Evolutionary conservation across 1,140 invertebrate genomes (phyloP), one percentile per base, ranked within the genome.

Genomic region (Adelges cooleyi): DNA sequence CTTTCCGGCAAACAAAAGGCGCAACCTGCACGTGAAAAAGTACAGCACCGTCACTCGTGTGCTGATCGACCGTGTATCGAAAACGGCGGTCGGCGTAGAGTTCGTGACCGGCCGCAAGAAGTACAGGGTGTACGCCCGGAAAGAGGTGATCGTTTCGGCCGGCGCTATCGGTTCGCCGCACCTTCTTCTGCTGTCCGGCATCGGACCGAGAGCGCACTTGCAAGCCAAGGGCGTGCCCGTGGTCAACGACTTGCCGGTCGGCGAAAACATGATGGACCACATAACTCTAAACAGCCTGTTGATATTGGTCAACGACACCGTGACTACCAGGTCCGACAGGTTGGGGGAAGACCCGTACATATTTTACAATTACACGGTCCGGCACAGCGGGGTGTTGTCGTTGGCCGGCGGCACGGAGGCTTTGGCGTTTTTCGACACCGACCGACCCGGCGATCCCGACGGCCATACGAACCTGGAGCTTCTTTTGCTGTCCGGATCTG

Each of bases 321-420:
- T 78, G 76, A 2, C 82, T 50, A 3, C 74, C 3, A 51, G 52
- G 15, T 68, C 71, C 0, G 6, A 29, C 0, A 25, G 68, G 50
- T 50, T 71, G 20, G 10, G 72, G 1, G 44, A 65, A 0, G 66
- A 70, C 40, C 69, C 77, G 0, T 67, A 71, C 0, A n/a, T 67
- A 68, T 71, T 79, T 67, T 74, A 65, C 15, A 77, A 75, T 68
- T 86, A 73, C 74, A 74, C 77, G 65, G 76, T 70, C 9, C 71
- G 78, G 10, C 79, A 79, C 67, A 76, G 77, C 66, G 88, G 88
- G n/a, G 87, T 87, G 0, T 71, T 89, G 15, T 83, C 88, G 0
- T 78, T 89, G 3, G 82, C 89, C 0, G 90, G 90, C 15, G 89
- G 86, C 0, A 85, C 84, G 65, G 90, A 94, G 74, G 87, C 84